These are phyloP conservation scores for Halesus radiatus DNA, from an alignment of 1,140 invertebrate genomes.

Conservation along the genomic window DNA sequence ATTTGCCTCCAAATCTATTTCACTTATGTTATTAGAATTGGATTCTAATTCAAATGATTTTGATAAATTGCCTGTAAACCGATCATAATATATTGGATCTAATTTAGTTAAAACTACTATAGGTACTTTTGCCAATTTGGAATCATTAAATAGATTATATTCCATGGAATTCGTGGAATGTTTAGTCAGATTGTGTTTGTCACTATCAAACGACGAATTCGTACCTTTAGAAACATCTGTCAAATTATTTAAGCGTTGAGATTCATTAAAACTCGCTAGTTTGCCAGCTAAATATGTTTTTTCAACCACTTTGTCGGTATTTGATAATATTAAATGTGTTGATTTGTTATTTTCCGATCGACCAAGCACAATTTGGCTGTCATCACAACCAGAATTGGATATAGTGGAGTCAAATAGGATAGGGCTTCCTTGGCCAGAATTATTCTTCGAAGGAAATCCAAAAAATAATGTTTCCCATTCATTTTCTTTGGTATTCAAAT, in stretches of 20 bases:
- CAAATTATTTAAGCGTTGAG: neutral
- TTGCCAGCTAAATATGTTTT: too few relatives aligned
- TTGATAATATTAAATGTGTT: too few relatives aligned
- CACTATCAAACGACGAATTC: slow-evolving; percentile 6
- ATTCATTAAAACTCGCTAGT: neutral
- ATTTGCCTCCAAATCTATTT: too few relatives aligned
- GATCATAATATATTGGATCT: neutral
- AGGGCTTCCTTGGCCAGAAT: slow-evolving; percentile 26
- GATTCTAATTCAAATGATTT: too few relatives aligned
- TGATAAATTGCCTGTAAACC: too few relatives aligned
- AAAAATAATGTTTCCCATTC: neutral
- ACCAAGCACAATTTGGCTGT: neutral
- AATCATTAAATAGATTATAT: slow-evolving; percentile 25
- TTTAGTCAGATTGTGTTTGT: slow-evolving; percentile 2
- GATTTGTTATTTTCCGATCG: too few relatives aligned
- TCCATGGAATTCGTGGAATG: slow-evolving; percentile 3
- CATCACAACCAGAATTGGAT: neutral
- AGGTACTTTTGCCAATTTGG: slow-evolving; percentile 19
- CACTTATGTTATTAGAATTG: too few relatives aligned
- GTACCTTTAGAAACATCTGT: neutral
- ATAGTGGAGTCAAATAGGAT: slow-evolving; percentile 15
- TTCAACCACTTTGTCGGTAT: too few relatives aligned
- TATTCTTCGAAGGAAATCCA: neutral
- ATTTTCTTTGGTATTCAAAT: neutral
- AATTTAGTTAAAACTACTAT: slow-evolving; percentile 25